A percentile compares a stretch with the other conserved stretches of the same genome.
Evolutionary conservation across 2,888 invertebrate species (phyloP).

Genomic region (Oscheius sp.): DNA sequence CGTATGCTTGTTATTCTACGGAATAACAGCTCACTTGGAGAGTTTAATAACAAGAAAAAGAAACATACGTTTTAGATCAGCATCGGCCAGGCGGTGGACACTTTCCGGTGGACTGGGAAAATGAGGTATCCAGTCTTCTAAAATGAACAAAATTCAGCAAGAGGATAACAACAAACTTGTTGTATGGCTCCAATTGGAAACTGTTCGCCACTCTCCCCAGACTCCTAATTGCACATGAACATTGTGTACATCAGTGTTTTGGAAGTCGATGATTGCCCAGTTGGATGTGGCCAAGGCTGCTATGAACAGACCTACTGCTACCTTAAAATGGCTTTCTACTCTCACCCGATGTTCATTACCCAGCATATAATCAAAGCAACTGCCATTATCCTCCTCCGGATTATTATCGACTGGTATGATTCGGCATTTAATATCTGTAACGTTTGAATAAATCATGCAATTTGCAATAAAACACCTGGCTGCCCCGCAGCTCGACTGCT

Average conservation of each 20-base stretch:
- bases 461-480: constrained; percentile 46
- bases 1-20: not conserved
- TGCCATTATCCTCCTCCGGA: constrained; percentile 57
- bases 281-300: constrained; percentile 65
- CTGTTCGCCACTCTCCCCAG: constrained; percentile 70
- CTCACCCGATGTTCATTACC: constrained; percentile 37
- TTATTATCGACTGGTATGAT: constrained; percentile 63
- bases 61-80: constrained; percentile 68
- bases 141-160: not conserved
- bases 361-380: constrained; percentile 48
- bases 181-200: constrained; percentile 41
- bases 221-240: constrained; percentile 66
- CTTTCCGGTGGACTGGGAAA: constrained; percentile 69
- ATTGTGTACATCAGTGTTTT: constrained; percentile 61
- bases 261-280: constrained; percentile 66
- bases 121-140: constrained; percentile 72
- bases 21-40: not conserved
- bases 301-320: constrained; percentile 59
- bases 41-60: not conserved
- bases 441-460: not conserved
- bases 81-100: constrained; percentile 66
- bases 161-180: constrained; percentile 26
- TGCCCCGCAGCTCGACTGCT: constrained; percentile 66
- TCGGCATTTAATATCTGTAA: constrained; percentile 63
- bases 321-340: constrained; percentile 44